Evolutionary conservation across 2,113 vertebrate species (phyloP).

Genomic region (Hypomesus transpacificus): DNA sequence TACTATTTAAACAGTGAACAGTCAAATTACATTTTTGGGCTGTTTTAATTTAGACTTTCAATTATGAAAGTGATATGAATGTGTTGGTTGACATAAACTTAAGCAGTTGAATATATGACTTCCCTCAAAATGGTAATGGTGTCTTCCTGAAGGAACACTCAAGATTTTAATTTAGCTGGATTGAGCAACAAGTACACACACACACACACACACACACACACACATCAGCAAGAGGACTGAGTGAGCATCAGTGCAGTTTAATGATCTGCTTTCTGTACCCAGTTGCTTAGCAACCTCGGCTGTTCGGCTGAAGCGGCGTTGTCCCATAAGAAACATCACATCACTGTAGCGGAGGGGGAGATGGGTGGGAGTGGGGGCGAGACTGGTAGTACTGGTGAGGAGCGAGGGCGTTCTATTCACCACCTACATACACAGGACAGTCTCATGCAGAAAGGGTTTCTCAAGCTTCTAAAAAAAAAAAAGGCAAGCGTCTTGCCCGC

Average conservation of each 20-base stretch:
- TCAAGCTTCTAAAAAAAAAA: too few relatives aligned
- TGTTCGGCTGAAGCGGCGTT: constrained; percentile 49
- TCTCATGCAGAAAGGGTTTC: too few relatives aligned
- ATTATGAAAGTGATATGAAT: too few relatives aligned
- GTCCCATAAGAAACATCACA: constrained; percentile 60
- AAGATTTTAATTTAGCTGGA: constrained; percentile 12
- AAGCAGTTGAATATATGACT: too few relatives aligned
- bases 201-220: too few relatives aligned
- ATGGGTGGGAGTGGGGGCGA: neutral
- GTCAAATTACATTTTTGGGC: too few relatives aligned
- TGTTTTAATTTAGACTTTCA: too few relatives aligned
- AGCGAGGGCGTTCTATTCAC: constrained; percentile 15
- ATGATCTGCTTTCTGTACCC: constrained; percentile 64
- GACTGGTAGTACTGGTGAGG: constrained; percentile 25
- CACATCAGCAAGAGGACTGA: constrained; percentile 30
- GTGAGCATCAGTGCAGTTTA: constrained; percentile 60
- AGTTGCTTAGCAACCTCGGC: constrained; percentile 74
- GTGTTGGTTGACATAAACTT: too few relatives aligned
- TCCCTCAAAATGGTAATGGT: too few relatives aligned
- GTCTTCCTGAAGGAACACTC: neutral
- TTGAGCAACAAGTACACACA: constrained; percentile 52
- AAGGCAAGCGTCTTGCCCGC: too few relatives aligned
- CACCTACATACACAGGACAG: too few relatives aligned
- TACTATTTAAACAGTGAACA: neutral
- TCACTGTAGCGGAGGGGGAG: constrained; percentile 33